Evolutionary conservation across 2,888 invertebrate genomes (phyloP).

Genomic region (Xanthorhoe spadicearia): DNA sequence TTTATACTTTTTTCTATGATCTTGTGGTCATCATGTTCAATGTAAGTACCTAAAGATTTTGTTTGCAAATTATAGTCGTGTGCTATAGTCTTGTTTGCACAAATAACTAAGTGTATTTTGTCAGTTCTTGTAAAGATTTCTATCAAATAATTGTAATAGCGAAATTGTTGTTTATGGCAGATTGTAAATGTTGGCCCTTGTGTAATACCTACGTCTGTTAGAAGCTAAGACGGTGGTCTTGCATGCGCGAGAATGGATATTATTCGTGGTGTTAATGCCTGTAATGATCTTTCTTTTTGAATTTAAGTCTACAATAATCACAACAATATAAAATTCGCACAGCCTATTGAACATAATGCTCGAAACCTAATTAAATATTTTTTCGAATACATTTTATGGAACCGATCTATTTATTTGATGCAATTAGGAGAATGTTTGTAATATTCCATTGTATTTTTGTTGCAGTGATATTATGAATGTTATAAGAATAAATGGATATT

Average conservation of each 20-base stretch:
- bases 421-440: conserved; percentile 82
- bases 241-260: conserved; percentile 53
- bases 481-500: conserved; percentile 86
- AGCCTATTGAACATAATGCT: conserved; percentile 47
- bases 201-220: conserved; percentile 54
- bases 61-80: conserved; percentile 23
- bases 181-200: conserved; percentile 54
- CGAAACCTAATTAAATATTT: conserved; percentile 34
- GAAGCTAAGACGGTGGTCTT: conserved; percentile 45
- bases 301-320: conserved; percentile 39
- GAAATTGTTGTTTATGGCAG: conserved; percentile 30
- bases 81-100: conserved; percentile 26
- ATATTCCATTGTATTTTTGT: conserved; percentile 85
- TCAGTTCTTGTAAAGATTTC: conserved; percentile 14
- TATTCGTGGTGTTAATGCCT: conserved; percentile 55
- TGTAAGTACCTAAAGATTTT: conserved; percentile 26
- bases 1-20: conserved; percentile 28
- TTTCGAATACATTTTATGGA: conserved; percentile 67
- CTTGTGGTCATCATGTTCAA: conserved; percentile 11
- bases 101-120: conserved; percentile 28
- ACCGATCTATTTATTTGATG: conserved; percentile 77
- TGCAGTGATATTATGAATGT: conserved; percentile 85
- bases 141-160: conserved; percentile 8
- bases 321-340: conserved; percentile 51
- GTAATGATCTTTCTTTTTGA: conserved; percentile 41